phyloP scores from a whole-genome alignment of 2,888 invertebrate species.

The Athalia cordata region DNA sequence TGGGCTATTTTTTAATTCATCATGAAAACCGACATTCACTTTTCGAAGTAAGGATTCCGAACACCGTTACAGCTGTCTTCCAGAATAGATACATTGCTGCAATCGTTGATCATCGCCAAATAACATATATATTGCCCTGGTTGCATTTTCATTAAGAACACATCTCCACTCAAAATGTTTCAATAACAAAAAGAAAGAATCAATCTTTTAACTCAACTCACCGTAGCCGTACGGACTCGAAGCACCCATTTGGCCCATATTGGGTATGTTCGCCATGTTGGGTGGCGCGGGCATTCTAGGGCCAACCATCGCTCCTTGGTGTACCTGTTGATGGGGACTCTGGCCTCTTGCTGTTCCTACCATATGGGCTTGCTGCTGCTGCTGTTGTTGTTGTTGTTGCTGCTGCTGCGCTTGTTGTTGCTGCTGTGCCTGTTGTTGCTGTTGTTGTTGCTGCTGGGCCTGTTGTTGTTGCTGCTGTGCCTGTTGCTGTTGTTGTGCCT shows the following conservation, averaged over 20 bases:
- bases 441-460: conserved; percentile 60
- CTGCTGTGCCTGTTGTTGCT: conserved; percentile 66
- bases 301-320: conserved; percentile 72
- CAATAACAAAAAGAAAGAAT: neutral
- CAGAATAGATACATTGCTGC: no score
- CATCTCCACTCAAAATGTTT: neutral
- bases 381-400: conserved; percentile 68
- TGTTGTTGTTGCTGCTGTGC: conserved; percentile 59
- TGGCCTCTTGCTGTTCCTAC: conserved; percentile 70
- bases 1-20: no score
- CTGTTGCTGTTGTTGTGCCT: conserved; percentile 76
- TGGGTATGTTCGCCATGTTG: conserved; percentile 73
- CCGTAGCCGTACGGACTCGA: conserved; percentile 72
- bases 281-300: conserved; percentile 79
- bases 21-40: no score
- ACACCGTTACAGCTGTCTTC: no score
- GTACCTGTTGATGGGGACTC: conserved; percentile 73
- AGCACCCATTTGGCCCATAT: conserved; percentile 71
- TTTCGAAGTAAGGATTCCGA: no score
- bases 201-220: conserved; percentile 49
- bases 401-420: conserved; percentile 71
- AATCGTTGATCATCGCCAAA: no score
- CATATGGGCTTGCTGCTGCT: conserved; percentile 63
- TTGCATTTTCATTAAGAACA: neutral
- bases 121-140: no score